Evolutionary conservation across 2,797 vertebrate species (phyloP).

Genomic region (Danio jaintianensis): DNA sequence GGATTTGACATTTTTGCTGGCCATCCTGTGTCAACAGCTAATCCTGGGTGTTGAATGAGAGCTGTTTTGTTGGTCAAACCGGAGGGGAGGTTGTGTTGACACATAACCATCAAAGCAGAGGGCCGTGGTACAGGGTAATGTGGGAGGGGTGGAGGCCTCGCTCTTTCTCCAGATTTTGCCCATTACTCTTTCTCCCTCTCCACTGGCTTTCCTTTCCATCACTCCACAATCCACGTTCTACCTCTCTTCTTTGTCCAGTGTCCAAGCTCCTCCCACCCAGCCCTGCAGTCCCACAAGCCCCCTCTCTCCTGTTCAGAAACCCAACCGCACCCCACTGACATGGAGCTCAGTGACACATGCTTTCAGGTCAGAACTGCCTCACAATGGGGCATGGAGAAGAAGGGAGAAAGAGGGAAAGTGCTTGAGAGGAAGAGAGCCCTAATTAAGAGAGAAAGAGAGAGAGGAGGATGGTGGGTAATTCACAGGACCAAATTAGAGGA

Average conservation of each 20-base stretch:
- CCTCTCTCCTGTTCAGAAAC: conserved; percentile 30
- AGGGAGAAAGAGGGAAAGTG: conserved; percentile 59
- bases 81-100: conserved; percentile 51
- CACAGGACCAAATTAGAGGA: conserved; percentile 9
- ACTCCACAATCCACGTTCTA: conserved; percentile 75
- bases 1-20: conserved; percentile 43
- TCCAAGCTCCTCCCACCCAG: conserved; percentile 73
- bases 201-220: conserved; percentile 67
- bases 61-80: conserved; percentile 35
- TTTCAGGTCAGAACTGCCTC: conserved; percentile 74
- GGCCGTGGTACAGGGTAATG: conserved; percentile 6
- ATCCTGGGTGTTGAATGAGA: conserved; percentile 36
- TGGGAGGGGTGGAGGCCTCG: background rate
- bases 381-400: conserved; percentile 67
- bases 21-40: conserved; percentile 24
- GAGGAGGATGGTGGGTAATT: conserved; percentile 34
- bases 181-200: conserved; percentile 68
- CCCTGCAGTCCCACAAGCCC: conserved; percentile 19
- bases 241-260: conserved; percentile 76
- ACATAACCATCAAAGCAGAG: conserved; percentile 57
- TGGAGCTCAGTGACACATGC: conserved; percentile 72
- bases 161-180: conserved; percentile 37
- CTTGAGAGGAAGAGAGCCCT: conserved; percentile 46
- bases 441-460: conserved; percentile 56
- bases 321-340: conserved; percentile 55